phyloP scores from a whole-genome alignment of 2,888 invertebrate genomes.

The Desoria tigrina region DNA sequence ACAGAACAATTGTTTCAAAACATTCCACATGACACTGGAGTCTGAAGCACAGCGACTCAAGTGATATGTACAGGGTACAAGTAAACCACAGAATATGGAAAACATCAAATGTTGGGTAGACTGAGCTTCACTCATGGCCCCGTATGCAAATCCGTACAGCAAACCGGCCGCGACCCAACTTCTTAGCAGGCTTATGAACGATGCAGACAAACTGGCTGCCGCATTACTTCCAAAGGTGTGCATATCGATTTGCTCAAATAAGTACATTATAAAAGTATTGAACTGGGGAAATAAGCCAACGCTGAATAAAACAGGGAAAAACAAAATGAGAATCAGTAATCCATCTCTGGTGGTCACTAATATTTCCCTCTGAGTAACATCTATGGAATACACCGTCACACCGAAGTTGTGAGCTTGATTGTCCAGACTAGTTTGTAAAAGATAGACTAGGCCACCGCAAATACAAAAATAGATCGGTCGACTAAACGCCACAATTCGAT shows the following conservation, averaged over 20 bases:
- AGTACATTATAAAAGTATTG: constrained; percentile 93
- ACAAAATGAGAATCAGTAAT: constrained; percentile 76
- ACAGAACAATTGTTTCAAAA: constrained; percentile 75
- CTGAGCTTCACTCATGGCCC: constrained; percentile 75
- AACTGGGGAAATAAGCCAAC: constrained; percentile 93
- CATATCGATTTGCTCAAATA: constrained; percentile 91
- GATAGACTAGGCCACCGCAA: constrained; percentile 63
- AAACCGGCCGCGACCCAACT: constrained; percentile 77
- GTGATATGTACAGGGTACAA: constrained; percentile 87
- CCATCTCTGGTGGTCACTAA: constrained; percentile 71
- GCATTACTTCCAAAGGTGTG: constrained; percentile 87
- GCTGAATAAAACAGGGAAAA: constrained; percentile 91
- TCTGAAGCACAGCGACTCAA: constrained; percentile 90
- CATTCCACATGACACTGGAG: constrained; percentile 83
- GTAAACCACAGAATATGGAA: constrained; percentile 87
- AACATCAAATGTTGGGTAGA: constrained; percentile 81
- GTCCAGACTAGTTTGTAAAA: constrained; percentile 58
- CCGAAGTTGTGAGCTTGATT: constrained; percentile 56
- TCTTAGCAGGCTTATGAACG: constrained; percentile 77
- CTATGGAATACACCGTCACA: constrained; percentile 58
- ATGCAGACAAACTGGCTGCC: constrained; percentile 77
- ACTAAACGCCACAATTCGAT: constrained; percentile 89
- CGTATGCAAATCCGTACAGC: constrained; percentile 84
- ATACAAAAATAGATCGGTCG: constrained; percentile 91
- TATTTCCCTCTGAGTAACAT: constrained; percentile 65